Evolutionary conservation across 2,888 invertebrate genomes (phyloP).

Genomic region (Chorisops tibialis): DNA sequence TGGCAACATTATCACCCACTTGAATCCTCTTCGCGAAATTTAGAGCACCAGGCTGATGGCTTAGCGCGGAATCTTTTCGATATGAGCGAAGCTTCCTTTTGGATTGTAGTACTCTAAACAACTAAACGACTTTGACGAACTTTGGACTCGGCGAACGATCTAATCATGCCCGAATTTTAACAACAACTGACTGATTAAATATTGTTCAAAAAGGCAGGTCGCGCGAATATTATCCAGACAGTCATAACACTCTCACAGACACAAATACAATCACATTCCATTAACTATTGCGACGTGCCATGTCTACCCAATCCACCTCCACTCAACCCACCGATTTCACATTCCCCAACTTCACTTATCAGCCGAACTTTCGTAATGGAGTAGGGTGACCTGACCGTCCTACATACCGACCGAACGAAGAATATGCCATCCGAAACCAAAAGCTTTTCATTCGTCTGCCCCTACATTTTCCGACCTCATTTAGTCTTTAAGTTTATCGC

Average conservation of each 20-base stretch:
- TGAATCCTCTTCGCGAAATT: background rate
- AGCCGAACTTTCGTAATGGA: too few relatives aligned
- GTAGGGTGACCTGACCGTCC: background rate
- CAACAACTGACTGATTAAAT: constrained; percentile 20
- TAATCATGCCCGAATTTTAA: background rate
- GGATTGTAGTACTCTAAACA: background rate
- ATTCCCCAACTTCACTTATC: background rate
- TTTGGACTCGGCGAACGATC: background rate
- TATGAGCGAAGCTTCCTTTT: background rate
- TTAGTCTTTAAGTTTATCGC: background rate
- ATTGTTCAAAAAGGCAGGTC: constrained; percentile 12
- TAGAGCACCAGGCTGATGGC: background rate
- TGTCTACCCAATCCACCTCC: constrained; percentile 10
- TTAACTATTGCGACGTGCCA: constrained; percentile 13
- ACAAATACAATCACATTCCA: constrained; percentile 2
- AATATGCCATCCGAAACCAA: background rate
- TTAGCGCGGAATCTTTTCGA: background rate
- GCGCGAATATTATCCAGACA: constrained; percentile 15
- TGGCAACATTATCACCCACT: background rate
- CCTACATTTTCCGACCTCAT: background rate
- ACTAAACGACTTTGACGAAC: background rate
- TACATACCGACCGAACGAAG: background rate
- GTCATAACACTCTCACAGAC: constrained; percentile 2
- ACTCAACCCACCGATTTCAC: background rate
- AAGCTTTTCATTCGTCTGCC: background rate